Evolutionary conservation across 2,888 invertebrate genomes (phyloP).

Genomic region (Adela reaumurella): DNA sequence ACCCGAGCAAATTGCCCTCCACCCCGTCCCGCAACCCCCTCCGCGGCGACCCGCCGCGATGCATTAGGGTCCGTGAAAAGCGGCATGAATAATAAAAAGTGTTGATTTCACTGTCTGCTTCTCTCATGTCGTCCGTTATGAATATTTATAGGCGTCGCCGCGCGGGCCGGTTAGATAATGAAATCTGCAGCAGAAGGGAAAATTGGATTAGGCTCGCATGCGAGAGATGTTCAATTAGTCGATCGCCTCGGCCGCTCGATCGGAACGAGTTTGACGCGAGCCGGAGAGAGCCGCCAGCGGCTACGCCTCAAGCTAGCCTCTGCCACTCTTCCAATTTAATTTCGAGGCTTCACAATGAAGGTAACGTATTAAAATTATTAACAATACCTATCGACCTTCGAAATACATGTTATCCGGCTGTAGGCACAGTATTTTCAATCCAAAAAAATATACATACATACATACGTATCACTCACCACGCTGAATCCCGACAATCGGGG

Average conservation of each 20-base stretch:
- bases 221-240: neutral
- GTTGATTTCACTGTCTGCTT: neutral
- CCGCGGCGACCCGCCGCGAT: neutral
- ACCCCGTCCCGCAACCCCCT: neutral
- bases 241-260: neutral
- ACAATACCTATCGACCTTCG: no score
- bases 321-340: no score
- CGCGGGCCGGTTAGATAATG: neutral
- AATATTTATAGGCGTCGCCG: neutral
- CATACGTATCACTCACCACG: no score
- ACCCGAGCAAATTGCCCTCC: conserved; percentile 19
- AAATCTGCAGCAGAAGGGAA: neutral
- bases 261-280: neutral
- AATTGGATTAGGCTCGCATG: neutral
- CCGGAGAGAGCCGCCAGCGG: neutral
- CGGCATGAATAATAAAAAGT: neutral
- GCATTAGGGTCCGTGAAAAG: neutral
- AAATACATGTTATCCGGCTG: no score
- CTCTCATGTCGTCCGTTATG: neutral
- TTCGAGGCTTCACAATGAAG: no score
- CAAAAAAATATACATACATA: no score
- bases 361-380: no score
- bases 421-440: no score
- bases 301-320: no score
- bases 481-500: no score